These are phyloP conservation scores for Neosalanx taihuensis DNA, from an alignment of 2,797 vertebrate genomes.

Conservation along the genomic window DNA sequence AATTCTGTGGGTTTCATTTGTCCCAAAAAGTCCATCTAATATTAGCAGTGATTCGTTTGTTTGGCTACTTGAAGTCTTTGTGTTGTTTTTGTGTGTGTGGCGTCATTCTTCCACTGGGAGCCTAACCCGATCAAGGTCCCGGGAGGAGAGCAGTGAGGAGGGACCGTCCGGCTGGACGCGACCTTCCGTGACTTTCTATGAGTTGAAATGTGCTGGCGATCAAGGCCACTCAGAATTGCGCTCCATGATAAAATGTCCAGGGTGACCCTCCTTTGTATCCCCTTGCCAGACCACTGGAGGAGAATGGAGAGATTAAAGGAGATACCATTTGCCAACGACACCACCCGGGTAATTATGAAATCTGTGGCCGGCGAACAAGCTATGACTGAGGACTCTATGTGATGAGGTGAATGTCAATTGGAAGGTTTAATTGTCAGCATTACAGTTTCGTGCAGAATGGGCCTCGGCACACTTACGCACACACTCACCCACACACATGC, in stretches of 20 bases:
- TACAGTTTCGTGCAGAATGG: conserved; percentile 1
- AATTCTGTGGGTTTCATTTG: conserved; percentile 71
- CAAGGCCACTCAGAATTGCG: conserved; percentile 13
- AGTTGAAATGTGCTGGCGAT: not conserved
- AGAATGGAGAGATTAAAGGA: conserved; percentile 23
- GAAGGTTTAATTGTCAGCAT: conserved; percentile 32
- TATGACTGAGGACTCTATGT: conserved; percentile 12
- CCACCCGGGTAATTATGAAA: conserved; percentile 18
- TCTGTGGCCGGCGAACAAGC: conserved; percentile 7
- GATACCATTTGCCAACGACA: conserved; percentile 21
- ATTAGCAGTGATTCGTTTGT: conserved; percentile 64
- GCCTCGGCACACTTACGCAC: conserved; percentile 6
- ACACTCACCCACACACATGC: conserved; percentile 3
- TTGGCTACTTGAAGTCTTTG: conserved; percentile 49
- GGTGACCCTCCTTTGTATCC: conserved; percentile 4
- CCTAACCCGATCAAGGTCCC: too few species aligned
- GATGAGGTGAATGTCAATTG: conserved; percentile 33
- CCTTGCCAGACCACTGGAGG: conserved; percentile 8
- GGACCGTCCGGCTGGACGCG: too few species aligned
- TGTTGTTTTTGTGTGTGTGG: too few species aligned
- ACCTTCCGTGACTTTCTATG: conserved; percentile 22
- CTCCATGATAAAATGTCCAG: conserved; percentile 14
- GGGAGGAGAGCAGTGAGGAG: too few species aligned
- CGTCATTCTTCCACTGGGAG: too few species aligned
- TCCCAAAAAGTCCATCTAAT: conserved; percentile 65